Evolutionary conservation across 1,140 invertebrate species (phyloP).

Genomic region (Druon quercuslanigerum): DNA sequence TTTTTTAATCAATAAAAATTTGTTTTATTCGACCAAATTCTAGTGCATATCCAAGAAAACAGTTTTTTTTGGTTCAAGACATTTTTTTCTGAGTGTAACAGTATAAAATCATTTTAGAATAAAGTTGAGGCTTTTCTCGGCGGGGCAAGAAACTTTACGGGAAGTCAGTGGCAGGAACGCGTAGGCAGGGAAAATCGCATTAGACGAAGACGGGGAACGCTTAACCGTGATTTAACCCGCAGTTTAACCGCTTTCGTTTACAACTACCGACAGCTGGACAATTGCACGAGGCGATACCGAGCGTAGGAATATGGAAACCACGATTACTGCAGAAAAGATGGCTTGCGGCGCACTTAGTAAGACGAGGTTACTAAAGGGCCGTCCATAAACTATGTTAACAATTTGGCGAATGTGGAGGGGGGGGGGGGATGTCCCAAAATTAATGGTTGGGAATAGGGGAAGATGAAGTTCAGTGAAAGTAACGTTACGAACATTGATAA

Average conservation of each 20-base stretch:
- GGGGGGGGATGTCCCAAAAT: too few species aligned
- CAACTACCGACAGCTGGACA: conserved; percentile 58
- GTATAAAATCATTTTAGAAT: background rate
- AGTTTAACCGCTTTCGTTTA: conserved; percentile 43
- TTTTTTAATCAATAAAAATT: too few species aligned
- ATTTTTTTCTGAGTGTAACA: background rate
- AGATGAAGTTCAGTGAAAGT: too few species aligned
- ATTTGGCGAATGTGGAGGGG: background rate
- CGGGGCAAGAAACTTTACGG: background rate
- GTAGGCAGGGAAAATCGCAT: conserved; percentile 9
- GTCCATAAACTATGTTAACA: too few species aligned
- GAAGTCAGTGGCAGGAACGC: background rate
- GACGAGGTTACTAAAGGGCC: conserved; percentile 14
- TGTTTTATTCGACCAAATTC: too few species aligned
- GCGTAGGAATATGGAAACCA: conserved; percentile 53
- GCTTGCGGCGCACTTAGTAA: conserved; percentile 48
- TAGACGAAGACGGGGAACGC: conserved; percentile 44
- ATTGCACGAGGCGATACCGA: conserved; percentile 51
- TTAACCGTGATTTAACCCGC: conserved; percentile 32
- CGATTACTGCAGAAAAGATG: conserved; percentile 58
- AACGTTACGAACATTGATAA: too few species aligned
- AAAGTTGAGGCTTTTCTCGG: background rate
- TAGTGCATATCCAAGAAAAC: too few species aligned
- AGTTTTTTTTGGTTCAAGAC: too few species aligned
- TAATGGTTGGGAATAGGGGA: too few species aligned